Conservation (phyloP, 2,113 vertebrate genomes). For the Anolis carolinensis region DNA sequence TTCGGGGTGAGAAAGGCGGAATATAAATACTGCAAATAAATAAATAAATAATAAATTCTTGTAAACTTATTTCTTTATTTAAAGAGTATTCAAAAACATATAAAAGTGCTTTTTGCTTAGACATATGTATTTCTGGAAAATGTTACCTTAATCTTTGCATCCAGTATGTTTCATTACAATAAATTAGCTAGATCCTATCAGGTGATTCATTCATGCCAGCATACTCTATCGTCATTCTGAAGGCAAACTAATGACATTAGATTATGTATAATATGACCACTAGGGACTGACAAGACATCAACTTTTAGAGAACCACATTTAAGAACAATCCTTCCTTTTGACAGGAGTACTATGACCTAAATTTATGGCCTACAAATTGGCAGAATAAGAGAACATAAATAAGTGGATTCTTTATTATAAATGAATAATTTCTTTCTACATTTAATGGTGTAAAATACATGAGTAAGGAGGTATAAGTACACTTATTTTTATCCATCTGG, state of each 20-base stretch:
- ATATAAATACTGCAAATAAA: no score
- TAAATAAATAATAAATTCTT: no score
- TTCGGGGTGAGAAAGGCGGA: no score
- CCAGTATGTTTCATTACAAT: not conserved
- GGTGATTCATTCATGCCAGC: not conserved
- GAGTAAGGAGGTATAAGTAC: constrained; percentile 22
- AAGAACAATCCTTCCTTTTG: constrained; percentile 18
- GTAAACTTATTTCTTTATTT: not conserved
- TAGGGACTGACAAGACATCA: constrained; percentile 13
- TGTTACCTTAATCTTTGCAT: not conserved
- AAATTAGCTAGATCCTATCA: not conserved
- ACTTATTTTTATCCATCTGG: constrained; percentile 36
- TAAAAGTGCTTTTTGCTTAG: not conserved
- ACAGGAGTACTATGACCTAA: constrained; percentile 12
- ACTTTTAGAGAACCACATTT: constrained; percentile 26
- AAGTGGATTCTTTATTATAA: constrained; percentile 11
- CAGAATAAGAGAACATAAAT: constrained; percentile 21
- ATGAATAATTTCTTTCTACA: constrained; percentile 23
- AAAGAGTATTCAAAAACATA: not conserved
- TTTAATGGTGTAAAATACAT: constrained; percentile 21
- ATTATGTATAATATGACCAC: constrained; percentile 3
- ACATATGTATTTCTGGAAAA: not conserved
- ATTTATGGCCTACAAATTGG: constrained; percentile 41
- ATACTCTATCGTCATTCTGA: not conserved
- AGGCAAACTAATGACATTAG: constrained; percentile 15